Base-by-base conservation (phyloP, 2,797 vertebrate genomes). In the Orientallactaga sibirica region DNA sequence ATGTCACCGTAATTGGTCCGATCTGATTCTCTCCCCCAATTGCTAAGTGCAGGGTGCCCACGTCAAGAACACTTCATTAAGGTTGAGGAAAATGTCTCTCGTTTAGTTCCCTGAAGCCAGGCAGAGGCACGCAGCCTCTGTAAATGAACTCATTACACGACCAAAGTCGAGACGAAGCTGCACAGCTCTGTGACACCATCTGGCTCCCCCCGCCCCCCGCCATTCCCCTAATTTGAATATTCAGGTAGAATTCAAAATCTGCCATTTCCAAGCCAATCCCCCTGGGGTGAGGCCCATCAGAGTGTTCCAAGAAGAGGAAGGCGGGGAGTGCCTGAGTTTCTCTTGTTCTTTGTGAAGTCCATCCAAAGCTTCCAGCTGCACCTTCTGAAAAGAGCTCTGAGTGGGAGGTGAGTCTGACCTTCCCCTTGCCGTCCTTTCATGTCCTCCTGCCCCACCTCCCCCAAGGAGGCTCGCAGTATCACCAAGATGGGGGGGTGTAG, bases 101-200 rank as follows among this genome's bases (percentile, higher is more conserved):
- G 14, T 58, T 62, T 37, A 16, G 29, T 64, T 89, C 52, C 66
- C 78, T 2, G 14, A 79, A 84, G 75, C 19, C 67, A 43, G 48
- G 11, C 29, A 18, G n/a, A 58, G 62, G 27, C 78, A 73, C 9
- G 16, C 29, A 25, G 85, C 29, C 81, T 76, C 79, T 71, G 64
- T 66, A 81, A 80, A 66, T 75, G 62, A 70, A 81, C 81, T 94
- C 92, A 64, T 81, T 86, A 89, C 24, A 20, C 27, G n/a, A 70
- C 84, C 79, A 88, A 22, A 73, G 71, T 64, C 66, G 41, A 77
- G 43, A 52, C 5, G 14, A 15, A 29, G 73, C 74, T 58, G 3
- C 10, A 5, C 0, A 0, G 33, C 14, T 43, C 62, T 62, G 61
- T 10, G 62, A 58, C 27, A 29, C 75, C 55, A 52, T 58, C 85